Base-by-base conservation (phyloP, 2,113 vertebrate genomes). In the Muntiacus reevesi region DNA sequence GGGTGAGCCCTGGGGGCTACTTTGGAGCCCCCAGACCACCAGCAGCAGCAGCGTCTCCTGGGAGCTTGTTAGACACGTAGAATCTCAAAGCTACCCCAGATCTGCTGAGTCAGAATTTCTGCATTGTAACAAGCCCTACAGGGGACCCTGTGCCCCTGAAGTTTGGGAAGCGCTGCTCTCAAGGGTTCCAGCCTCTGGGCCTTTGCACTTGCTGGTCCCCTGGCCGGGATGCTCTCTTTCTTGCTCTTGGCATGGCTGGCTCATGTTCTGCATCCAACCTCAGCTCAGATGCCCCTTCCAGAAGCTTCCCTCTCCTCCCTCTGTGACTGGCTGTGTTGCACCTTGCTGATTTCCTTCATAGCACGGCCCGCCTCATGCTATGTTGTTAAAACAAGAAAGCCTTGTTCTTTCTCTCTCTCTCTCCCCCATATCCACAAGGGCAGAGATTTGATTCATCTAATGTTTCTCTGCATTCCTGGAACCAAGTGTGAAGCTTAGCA, bases 361-460 rank as follows among this genome's bases (percentile, higher is more conserved):
- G n/a, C 12, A 27, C 5, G 0, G 40, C 13, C 45, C 33, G 16
- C 25, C 23, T 15, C 0, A 0, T 23, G 59, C 43, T 4, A 15
- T 12, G 67, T 12, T 71, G 9, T 71, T 71, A 40, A 19, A 71
- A 71, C 67, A 71, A 40, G 67, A 27, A 7, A 40, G 5, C 4
- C 36, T 30, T n/a, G 25, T 3, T 62, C 16, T 78, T 45, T 89
- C 50, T 36, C 76, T 67, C 21, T 40, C 30, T 52, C 62, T n/a
- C 50, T n/a, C 19, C 1, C 45, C 33, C 4, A 2, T 15, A 19
- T 27, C 47, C 52, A 17, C 25, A 47, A 89, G 52, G 60, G 54
- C 15, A 19, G 40, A 27, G 10, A 21, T 28, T 79, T 67, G 57
- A 11, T 23, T 62, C 28, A 71, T 88, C 28, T n/a, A 19, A 43